Evolutionary conservation across 2,888 invertebrate species (phyloP), one percentile per base, ranked within the genome.

Genomic region (Luffia ferchaultella): DNA sequence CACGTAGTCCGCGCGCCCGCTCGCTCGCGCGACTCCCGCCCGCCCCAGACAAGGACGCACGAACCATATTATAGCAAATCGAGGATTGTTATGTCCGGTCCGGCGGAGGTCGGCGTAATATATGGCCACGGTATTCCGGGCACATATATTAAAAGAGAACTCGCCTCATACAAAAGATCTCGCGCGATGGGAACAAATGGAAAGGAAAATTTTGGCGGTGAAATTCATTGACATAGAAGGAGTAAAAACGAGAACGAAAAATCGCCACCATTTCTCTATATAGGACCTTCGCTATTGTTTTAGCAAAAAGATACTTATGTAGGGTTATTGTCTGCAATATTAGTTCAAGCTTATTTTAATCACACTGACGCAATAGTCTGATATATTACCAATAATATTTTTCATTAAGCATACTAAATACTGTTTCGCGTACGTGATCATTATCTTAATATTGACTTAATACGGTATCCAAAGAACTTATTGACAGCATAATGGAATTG

Each of bases 11-110:
- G 73, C 75, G 67, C 65, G 64, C 65, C 66, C 59, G 56, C 72
- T 70, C 72, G 65, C 76, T 76, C 76, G 57, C 76, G 68, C 76
- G 60, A 53, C 57, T 56, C 61, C 55, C 63, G 60, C 66, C 61
- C 67, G 60, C 57, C 62, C 61, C 67, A 62, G 76, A 76, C 71
- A 75, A 66, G 16, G 30, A n/a, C 30, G 16, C 15, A 7, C 17
- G 48, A 42, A 3, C 18, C 42, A 48, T 78, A 82, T 83, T 85
- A 85, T 83, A 83, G 82, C 84, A 85, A 84, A 84, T 84, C 84
- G 84, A 80, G 82, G 79, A 83, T 80, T 82, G 82, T 84, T 84
- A 83, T 85, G 85, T 83, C 84, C 83, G 78, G 84, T 79, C 80
- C 77, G 79, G 74, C 80, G 76, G 82, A 84, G 84, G 84, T 82